These are phyloP conservation scores for Cinclus cinclus DNA, from an alignment of 2,113 vertebrate species.

Conservation along the genomic window DNA sequence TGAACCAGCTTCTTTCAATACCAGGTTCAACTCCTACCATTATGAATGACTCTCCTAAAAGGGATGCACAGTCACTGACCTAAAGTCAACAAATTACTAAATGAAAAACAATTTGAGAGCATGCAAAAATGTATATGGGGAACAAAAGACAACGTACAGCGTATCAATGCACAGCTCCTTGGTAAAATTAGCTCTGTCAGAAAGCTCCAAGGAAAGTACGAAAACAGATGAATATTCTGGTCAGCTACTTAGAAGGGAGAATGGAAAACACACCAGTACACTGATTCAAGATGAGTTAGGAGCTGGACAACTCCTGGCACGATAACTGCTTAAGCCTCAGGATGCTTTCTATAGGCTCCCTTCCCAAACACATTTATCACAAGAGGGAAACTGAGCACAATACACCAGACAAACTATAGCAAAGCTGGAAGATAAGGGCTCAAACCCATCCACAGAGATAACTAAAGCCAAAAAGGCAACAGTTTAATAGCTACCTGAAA, in stretches of 20 bases:
- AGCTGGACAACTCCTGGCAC: neutral
- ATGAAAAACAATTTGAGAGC: neutral
- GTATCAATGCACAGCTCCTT: neutral
- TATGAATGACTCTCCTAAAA: neutral
- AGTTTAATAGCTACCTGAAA: neutral
- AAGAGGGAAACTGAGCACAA: neutral
- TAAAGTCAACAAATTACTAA: neutral
- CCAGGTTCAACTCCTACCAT: neutral
- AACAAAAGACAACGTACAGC: conserved; percentile 11
- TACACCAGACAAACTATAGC: neutral
- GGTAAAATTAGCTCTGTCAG: neutral
- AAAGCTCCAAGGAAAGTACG: neutral
- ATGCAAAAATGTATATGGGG: neutral
- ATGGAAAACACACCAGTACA: neutral
- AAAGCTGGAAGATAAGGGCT: neutral
- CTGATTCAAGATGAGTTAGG: neutral
- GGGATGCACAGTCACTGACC: neutral
- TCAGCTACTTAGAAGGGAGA: neutral
- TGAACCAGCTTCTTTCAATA: neutral
- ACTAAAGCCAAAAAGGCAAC: neutral
- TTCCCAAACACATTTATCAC: conserved; percentile 1
- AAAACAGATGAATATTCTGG: conserved; percentile 7
- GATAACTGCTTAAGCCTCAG: neutral
- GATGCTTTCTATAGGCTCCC: conserved; percentile 7
- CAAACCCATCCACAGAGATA: neutral